A percentile compares a stretch with the other conserved stretches of the same genome.
phyloP scores from a whole-genome alignment of 2,888 invertebrate species.

The Smittia sp. region DNA sequence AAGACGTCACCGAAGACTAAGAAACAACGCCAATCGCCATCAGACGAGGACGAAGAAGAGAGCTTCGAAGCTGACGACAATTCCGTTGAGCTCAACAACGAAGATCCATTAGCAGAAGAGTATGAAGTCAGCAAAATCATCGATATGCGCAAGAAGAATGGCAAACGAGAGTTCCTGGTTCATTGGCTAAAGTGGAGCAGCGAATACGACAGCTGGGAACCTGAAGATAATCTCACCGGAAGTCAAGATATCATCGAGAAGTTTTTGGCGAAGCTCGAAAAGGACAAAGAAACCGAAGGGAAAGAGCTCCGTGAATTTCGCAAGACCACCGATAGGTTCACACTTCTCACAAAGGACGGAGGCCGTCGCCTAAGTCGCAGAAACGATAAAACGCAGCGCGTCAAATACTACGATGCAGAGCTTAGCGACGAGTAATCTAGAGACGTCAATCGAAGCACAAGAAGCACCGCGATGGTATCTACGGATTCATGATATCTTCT shows the following conservation, averaged over 20 bases:
- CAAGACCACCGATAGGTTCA: slow-evolving; percentile 16
- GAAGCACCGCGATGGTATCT: too few species aligned
- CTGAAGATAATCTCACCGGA: slow-evolving; percentile 67
- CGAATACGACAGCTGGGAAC: slow-evolving; percentile 78
- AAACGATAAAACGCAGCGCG: background rate
- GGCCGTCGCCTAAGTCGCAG: slow-evolving; percentile 20
- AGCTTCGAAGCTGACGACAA: background rate
- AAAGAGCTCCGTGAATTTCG: slow-evolving; percentile 12
- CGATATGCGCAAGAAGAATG: slow-evolving; percentile 62
- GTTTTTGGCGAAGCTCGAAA: background rate
- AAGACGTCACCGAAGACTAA: background rate
- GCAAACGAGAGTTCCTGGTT: slow-evolving; percentile 64
- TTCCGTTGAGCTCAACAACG: background rate
- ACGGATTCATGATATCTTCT: too few species aligned
- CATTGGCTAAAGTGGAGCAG: slow-evolving; percentile 78
- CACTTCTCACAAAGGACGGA: background rate
- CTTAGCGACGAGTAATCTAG: background rate
- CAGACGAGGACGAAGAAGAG: background rate
- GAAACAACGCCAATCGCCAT: background rate
- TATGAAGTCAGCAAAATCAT: slow-evolving; percentile 69
- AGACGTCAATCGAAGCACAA: too few species aligned
- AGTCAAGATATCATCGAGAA: slow-evolving; percentile 67
- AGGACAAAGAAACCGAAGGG: background rate
- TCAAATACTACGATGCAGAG: slow-evolving; percentile 8
- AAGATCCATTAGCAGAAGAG: slow-evolving; percentile 13